phyloP scores from a whole-genome alignment of 2,888 invertebrate species.

The Enchytraeus crypticus region DNA sequence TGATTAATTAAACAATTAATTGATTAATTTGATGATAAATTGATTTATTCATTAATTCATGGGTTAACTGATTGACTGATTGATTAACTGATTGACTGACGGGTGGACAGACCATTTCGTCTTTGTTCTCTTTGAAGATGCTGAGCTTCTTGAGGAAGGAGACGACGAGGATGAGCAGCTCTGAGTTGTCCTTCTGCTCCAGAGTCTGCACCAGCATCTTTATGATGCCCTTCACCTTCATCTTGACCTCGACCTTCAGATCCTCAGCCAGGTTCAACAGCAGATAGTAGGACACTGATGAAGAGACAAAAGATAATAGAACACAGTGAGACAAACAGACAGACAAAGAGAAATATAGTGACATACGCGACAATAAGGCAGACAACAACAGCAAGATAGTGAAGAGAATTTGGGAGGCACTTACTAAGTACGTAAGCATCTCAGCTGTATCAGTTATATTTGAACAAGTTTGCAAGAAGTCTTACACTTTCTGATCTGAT shows the following conservation, averaged over 20 bases:
- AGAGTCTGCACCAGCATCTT: slow-evolving; percentile 76
- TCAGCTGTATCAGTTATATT: no score
- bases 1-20: no score
- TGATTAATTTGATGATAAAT: no score
- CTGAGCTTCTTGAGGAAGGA: slow-evolving; percentile 91
- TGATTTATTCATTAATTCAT: no score
- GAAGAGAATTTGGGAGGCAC: no score
- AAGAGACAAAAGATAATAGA: not conserved
- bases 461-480: no score
- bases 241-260: slow-evolving; percentile 88
- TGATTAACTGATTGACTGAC: no score
- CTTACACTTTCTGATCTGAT: no score
- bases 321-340: not conserved
- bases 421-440: no score
- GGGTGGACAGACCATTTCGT: slow-evolving; percentile 67
- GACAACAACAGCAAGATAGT: no score
- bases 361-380: not conserved
- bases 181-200: slow-evolving; percentile 79
- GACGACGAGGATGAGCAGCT: slow-evolving; percentile 77
- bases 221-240: slow-evolving; percentile 85
- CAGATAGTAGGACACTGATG: slow-evolving; percentile 75
- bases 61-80: no score
- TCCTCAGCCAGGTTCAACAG: slow-evolving; percentile 91
- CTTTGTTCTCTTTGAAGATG: slow-evolving; percentile 86
- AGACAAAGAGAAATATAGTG: not conserved